Percentiles rank a stretch among this genome's conserved stretches.
Conservation (phyloP, 2,113 vertebrate species). For the Synodontis membranacea region DNA sequence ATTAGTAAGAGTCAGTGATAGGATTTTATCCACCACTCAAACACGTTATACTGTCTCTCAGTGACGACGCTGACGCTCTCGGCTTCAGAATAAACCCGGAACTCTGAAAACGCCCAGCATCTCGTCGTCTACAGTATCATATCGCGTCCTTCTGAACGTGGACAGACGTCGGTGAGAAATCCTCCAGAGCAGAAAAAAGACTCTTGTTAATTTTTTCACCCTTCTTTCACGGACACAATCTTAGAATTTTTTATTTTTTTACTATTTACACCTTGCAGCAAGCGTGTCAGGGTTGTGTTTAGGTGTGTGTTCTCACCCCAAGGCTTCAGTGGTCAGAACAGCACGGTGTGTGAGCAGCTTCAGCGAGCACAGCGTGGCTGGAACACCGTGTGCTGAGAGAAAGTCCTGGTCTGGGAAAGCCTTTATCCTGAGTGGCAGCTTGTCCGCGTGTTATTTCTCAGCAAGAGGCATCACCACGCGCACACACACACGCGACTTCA, state of each 20-base stretch:
- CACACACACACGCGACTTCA: conserved; percentile 18
- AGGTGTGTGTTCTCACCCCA: not conserved
- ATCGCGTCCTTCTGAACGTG: no score
- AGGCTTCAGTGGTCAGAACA: not conserved
- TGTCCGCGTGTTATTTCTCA: conserved; percentile 46
- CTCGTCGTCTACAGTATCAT: no score
- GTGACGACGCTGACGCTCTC: not conserved
- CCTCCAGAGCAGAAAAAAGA: not conserved
- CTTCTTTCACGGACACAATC: no score
- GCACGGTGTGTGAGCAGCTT: not conserved
- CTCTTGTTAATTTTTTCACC: not conserved
- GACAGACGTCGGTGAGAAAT: not conserved
- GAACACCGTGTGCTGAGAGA: conserved; percentile 69
- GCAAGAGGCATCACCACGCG: conserved; percentile 32
- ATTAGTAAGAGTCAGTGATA: not conserved
- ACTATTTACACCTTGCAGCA: no score
- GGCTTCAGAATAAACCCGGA: no score
- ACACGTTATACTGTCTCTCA: not conserved
- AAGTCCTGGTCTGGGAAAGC: conserved; percentile 67
- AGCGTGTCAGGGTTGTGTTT: not conserved
- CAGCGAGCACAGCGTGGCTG: conserved; percentile 44
- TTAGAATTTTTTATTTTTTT: not conserved
- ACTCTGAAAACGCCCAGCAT: no score
- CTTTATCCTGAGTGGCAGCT: conserved; percentile 67
- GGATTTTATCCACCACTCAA: not conserved